Percentiles rank a stretch among this genome's conserved stretches.
These are phyloP conservation scores for Mya arenaria DNA, from an alignment of 1,140 invertebrate species.

Conservation along the genomic window DNA sequence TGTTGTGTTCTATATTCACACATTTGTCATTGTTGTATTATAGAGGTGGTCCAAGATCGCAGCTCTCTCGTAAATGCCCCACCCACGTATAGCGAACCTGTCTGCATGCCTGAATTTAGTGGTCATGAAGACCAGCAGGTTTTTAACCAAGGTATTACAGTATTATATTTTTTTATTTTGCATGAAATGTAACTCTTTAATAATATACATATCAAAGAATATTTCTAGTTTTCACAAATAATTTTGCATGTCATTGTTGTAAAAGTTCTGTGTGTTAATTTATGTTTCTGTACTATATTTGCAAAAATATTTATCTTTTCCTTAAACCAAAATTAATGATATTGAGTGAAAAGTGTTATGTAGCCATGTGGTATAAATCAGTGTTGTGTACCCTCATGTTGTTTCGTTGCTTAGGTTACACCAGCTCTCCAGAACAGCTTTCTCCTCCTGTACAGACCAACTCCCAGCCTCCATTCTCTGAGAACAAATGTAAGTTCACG, in stretches of 20 bases:
- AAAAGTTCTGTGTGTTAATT: not conserved
- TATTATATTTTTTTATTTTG: not conserved
- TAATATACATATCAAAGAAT: too few relatives aligned
- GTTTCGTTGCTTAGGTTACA: too few relatives aligned
- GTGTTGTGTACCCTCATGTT: too few relatives aligned
- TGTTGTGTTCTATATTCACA: too few relatives aligned
- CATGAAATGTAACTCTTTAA: too few relatives aligned
- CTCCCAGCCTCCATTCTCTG: conserved; percentile 26
- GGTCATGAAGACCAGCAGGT: conserved; percentile 31
- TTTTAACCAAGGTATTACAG: conserved; percentile 40
- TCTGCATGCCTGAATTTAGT: conserved; percentile 87
- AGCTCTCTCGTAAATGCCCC: conserved; percentile 86
- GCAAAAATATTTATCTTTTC: too few relatives aligned
- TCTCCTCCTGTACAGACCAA: conserved; percentile 55
- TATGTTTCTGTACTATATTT: not conserved
- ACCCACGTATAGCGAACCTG: conserved; percentile 88
- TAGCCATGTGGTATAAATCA: too few relatives aligned
- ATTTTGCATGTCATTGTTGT: too few relatives aligned
- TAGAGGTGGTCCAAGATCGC: conserved; percentile 87
- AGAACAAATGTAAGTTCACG: conserved; percentile 59
- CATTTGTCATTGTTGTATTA: too few relatives aligned
- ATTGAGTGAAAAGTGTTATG: too few relatives aligned
- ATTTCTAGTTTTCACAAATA: too few relatives aligned
- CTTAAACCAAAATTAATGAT: too few relatives aligned
- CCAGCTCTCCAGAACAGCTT: conserved; percentile 59